Conservation (phyloP, 2,888 invertebrate species). For the Dioctria linearis region DNA sequence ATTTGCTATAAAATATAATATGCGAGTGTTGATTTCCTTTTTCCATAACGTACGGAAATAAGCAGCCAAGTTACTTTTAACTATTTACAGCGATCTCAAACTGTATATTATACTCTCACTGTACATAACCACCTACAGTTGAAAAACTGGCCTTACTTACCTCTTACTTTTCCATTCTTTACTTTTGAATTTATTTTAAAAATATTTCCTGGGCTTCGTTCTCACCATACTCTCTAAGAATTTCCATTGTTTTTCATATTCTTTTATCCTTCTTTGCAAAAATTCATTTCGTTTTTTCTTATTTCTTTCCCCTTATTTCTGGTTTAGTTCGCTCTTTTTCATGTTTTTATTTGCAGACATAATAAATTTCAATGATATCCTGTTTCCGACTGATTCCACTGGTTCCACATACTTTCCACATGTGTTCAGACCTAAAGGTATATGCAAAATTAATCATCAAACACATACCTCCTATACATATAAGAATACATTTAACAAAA, state of each 20-base stretch:
- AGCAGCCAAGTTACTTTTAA: too few relatives aligned
- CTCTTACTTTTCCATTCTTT: too few relatives aligned
- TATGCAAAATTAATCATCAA: constrained; percentile 58
- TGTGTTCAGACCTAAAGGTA: constrained; percentile 82
- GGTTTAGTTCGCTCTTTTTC: constrained; percentile 61
- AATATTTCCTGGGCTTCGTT: not conserved
- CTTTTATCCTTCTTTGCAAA: not conserved
- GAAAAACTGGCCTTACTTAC: too few relatives aligned
- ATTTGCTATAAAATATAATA: too few relatives aligned
- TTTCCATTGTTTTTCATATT: constrained; percentile 48
- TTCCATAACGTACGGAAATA: too few relatives aligned
- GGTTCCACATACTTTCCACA: constrained; percentile 81
- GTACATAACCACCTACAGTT: too few relatives aligned
- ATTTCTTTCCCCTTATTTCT: constrained; percentile 56
- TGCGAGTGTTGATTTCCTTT: too few relatives aligned
- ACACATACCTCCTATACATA: not conserved
- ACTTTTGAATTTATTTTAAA: too few relatives aligned
- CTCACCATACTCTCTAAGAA: not conserved
- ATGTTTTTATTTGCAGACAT: constrained; percentile 76
- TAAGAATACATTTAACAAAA: constrained; percentile 29
- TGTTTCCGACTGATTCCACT: constrained; percentile 83
- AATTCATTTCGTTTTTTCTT: too few relatives aligned
- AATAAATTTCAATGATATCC: constrained; percentile 81
- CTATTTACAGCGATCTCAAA: too few relatives aligned
- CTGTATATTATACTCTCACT: too few relatives aligned